phyloP scores from a whole-genome alignment of 2,113 vertebrate genomes.

The Lycocorax pyrrhopterus region DNA sequence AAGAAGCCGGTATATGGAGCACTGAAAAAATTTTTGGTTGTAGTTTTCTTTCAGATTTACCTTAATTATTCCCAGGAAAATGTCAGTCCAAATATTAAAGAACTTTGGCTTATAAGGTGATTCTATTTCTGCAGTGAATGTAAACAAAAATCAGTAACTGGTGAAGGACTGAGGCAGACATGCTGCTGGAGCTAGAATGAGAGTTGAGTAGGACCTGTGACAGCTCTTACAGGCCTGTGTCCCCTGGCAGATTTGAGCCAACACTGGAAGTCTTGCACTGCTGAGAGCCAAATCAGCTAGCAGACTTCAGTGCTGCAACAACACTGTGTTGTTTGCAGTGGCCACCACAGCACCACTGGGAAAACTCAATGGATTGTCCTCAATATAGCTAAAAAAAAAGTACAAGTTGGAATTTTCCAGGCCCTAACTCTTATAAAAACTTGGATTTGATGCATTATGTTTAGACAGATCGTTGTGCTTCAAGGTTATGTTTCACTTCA shows the following conservation, averaged over 20 bases:
- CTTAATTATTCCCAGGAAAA: not conserved
- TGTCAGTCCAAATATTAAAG: not conserved
- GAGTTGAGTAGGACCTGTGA: rapidly evolving
- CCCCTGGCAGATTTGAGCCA: not conserved
- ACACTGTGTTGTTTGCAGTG: not conserved
- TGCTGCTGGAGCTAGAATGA: not conserved
- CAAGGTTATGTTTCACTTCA: not conserved
- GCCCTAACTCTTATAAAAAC: not conserved
- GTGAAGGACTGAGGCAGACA: no score
- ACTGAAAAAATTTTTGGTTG: not conserved
- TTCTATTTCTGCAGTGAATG: not conserved
- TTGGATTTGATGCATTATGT: not conserved
- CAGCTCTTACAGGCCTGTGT: not conserved
- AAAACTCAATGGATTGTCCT: not conserved
- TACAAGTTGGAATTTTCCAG: not conserved
- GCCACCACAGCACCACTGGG: not conserved
- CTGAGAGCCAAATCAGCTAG: not conserved
- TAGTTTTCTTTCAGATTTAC: not conserved
- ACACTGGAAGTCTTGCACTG: not conserved
- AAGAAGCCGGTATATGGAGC: not conserved
- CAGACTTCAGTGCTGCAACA: not conserved
- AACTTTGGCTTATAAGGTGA: not conserved
- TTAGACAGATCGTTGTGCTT: not conserved
- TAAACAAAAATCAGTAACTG: not conserved
- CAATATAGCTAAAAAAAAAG: not conserved